Percentiles rank a stretch among this genome's conserved stretches.
phyloP scores from a whole-genome alignment of 2,888 invertebrate genomes.

The Epistrophe grossulariae region DNA sequence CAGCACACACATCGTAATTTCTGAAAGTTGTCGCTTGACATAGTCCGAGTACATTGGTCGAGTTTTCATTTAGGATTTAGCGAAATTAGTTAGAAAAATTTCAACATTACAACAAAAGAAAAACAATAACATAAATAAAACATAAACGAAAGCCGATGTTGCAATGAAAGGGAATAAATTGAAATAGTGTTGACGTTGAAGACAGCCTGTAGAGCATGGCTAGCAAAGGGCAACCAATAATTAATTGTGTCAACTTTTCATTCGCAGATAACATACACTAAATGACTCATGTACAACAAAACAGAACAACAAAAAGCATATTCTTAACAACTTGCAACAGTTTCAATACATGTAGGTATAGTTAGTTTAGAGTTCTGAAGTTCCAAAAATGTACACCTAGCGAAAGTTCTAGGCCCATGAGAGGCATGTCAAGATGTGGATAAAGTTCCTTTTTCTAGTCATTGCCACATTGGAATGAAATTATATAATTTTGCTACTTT shows the following conservation, averaged over 20 bases:
- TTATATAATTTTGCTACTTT: constrained; percentile 50
- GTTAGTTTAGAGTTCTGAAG: no score
- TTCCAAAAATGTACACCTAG: constrained; percentile 10
- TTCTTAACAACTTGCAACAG: not conserved
- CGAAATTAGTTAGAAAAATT: constrained; percentile 25
- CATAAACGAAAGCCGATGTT: constrained; percentile 28
- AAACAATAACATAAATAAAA: constrained; percentile 13
- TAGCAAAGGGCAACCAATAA: not conserved
- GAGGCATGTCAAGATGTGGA: constrained; percentile 1
- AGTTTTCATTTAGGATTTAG: constrained; percentile 41
- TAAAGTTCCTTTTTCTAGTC: constrained; percentile 2
- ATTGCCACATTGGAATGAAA: constrained; percentile 11
- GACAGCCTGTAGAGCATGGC: constrained; percentile 25
- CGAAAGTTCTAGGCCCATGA: constrained; percentile 58
- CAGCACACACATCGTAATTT: constrained; percentile 46
- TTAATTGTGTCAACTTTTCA: constrained; percentile 57
- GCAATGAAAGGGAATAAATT: constrained; percentile 57
- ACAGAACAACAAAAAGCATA: constrained; percentile 9
- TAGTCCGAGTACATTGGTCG: constrained; percentile 39
- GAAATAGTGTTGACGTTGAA: constrained; percentile 25
- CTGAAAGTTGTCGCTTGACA: constrained; percentile 52
- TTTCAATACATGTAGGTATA: not conserved
- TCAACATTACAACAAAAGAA: constrained; percentile 28
- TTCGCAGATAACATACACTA: constrained; percentile 4
- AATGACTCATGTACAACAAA: not conserved